These are phyloP conservation scores for Yponomeuta malinellus DNA, from an alignment of 2,888 invertebrate genomes.

Conservation along the genomic window DNA sequence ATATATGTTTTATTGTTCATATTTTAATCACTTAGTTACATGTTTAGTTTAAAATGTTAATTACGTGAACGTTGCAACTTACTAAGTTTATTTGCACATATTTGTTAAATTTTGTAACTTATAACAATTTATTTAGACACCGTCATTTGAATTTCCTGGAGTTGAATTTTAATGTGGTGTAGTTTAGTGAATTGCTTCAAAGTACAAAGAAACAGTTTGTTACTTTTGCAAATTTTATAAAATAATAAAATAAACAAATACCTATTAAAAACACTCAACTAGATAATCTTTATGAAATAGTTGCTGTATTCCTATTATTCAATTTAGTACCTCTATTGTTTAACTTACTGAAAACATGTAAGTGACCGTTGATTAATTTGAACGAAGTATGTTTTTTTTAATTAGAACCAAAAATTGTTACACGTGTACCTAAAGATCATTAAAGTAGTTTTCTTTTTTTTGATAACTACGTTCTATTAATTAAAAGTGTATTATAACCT, in stretches of 20 bases:
- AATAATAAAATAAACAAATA: slow-evolving; percentile 55
- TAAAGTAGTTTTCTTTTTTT: slow-evolving; percentile 38
- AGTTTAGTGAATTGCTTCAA: slow-evolving; percentile 80
- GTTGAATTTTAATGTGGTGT: slow-evolving; percentile 69
- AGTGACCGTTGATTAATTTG: slow-evolving; percentile 28
- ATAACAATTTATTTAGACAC: slow-evolving; percentile 71
- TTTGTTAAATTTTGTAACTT: slow-evolving; percentile 70
- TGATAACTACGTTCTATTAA: too few relatives aligned
- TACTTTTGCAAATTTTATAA: slow-evolving; percentile 84
- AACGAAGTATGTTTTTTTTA: slow-evolving; percentile 50
- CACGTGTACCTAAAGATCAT: slow-evolving; percentile 48
- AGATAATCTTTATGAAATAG: slow-evolving; percentile 68
- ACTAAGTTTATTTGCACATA: slow-evolving; percentile 74
- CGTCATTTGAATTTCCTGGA: slow-evolving; percentile 59
- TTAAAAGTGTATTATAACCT: background rate
- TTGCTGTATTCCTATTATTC: slow-evolving; percentile 55
- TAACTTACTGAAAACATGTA: slow-evolving; percentile 28
- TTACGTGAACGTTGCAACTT: slow-evolving; percentile 69
- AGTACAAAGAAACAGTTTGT: slow-evolving; percentile 82
- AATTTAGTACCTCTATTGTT: slow-evolving; percentile 48
- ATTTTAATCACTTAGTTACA: slow-evolving; percentile 67
- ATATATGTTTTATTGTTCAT: slow-evolving; percentile 63
- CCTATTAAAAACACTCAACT: slow-evolving; percentile 62
- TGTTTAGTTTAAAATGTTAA: slow-evolving; percentile 69
- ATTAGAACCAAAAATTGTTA: slow-evolving; percentile 66